Base-by-base conservation (phyloP, 2,888 invertebrate species). In the Polydrusus tereticollis region DNA sequence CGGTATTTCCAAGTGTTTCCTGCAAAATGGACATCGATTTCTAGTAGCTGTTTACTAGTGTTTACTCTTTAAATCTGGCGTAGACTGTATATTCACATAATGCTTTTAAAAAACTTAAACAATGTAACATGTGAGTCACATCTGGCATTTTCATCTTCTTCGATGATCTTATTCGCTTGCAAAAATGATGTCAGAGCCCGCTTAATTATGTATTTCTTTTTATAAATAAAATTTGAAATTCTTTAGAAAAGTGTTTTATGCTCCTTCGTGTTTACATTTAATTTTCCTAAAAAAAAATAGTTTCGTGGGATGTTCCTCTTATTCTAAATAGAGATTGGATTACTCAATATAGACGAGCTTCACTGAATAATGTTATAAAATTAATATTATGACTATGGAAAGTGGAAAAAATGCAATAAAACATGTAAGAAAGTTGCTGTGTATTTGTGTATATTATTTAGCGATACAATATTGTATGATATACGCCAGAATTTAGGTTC, bases 121-220 rank as follows among this genome's bases (percentile, higher is more conserved):
- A 52, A 14, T 12, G 7, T 16, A 3, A n/a, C 52, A 23, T 52
- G 23, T 59, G 41, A 59, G 20, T 43, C 59, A 59, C 41, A 38
- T 41, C 57, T 58, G 59, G 38, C 59, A 38, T 65, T 55, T 55
- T 18, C 4, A 43, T 65, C 55, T 36, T 70, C 69, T n/a, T 66
- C 38, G 64, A 60, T 52, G 66, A 36, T 66, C 33, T 58, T 36
- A 41, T 59, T 23, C 43, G 10, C 16, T 10, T 23, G 59, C 23
- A 21, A 63, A 75, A 69, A 52, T 47, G 50, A 63, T 47, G 47
- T 63, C 60, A 16, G 75, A 26, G 16, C 14, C 20, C 14, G 8
- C 14, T 12, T 16, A 14, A 41, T 41, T 12, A 16, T 52, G n/a
- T 52, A 23, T 23, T 52, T 52, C 1, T 52, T 26, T 26, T 52